Evolutionary conservation across 2,888 invertebrate genomes (phyloP).

Genomic region (Anodontia alba): DNA sequence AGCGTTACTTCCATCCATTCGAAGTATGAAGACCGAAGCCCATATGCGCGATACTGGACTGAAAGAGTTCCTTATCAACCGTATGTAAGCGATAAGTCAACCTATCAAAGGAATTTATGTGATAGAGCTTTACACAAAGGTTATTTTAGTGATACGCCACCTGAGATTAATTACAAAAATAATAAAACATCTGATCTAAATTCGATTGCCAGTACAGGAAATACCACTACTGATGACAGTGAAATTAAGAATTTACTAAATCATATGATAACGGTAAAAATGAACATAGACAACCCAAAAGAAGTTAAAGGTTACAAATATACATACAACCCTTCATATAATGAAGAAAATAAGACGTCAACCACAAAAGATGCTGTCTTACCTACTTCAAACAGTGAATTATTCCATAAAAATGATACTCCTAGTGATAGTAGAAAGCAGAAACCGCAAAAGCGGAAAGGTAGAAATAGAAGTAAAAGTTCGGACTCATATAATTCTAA

Average conservation of each 20-base stretch:
- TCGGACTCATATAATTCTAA: slow-evolving; percentile 45
- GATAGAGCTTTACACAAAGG: slow-evolving; percentile 1
- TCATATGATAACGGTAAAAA: neutral
- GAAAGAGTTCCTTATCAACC: slow-evolving; percentile 6
- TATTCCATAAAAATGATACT: slow-evolving; percentile 39
- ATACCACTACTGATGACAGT: neutral
- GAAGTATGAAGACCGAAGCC: neutral
- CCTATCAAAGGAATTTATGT: neutral
- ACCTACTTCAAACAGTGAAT: slow-evolving; percentile 34
- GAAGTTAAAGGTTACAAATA: slow-evolving; percentile 57
- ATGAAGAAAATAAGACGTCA: slow-evolving; percentile 42
- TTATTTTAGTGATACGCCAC: neutral
- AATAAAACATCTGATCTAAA: no score
- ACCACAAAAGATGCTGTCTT: slow-evolving; percentile 40
- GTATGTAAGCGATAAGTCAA: neutral
- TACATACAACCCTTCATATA: slow-evolving; percentile 50
- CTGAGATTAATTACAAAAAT: no score
- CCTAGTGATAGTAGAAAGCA: slow-evolving; percentile 3
- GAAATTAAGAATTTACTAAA: neutral
- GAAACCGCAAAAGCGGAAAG: slow-evolving; percentile 36
- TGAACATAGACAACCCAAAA: slow-evolving; percentile 20
- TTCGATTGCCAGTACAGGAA: no score
- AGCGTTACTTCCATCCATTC: slow-evolving; percentile 16
- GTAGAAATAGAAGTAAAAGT: slow-evolving; percentile 38
- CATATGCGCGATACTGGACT: slow-evolving; percentile 1